phyloP scores from a whole-genome alignment of 2,113 vertebrate genomes.

The Scatophagus argus region DNA sequence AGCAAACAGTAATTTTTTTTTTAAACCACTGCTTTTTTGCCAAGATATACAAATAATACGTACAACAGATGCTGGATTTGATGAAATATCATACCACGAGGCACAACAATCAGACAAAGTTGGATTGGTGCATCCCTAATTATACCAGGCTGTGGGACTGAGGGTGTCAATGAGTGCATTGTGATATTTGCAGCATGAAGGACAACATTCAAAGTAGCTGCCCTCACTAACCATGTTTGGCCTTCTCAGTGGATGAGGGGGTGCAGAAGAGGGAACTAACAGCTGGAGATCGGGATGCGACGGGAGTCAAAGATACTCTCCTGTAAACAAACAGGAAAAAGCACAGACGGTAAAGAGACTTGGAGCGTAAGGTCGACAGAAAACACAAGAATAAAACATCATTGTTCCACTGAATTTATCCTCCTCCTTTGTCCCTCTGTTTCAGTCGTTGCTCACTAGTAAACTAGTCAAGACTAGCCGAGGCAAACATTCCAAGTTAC shows the following conservation, averaged over 20 bases:
- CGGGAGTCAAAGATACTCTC: constrained; percentile 89
- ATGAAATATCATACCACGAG: not conserved
- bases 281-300: constrained; percentile 76
- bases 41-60: not conserved
- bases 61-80: not conserved
- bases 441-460: not conserved
- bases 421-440: not conserved
- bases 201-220: not conserved
- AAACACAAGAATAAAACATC: not conserved
- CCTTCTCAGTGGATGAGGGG: constrained; percentile 82
- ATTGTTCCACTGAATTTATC: not conserved
- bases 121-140: not conserved
- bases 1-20: not conserved
- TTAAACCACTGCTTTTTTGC: not conserved
- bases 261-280: constrained; percentile 42
- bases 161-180: not conserved
- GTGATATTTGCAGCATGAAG: not conserved
- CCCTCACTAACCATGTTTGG: constrained; percentile 85
- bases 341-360: not conserved
- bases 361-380: not conserved
- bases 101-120: not conserved
- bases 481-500: constrained; percentile 2
- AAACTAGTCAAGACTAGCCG: constrained; percentile 8
- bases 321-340: constrained; percentile 78
- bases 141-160: not conserved